A percentile compares a stretch with the other conserved stretches of the same genome.
These are phyloP conservation scores for Mallotus villosus DNA, from an alignment of 2,797 vertebrate genomes.

Conservation along the genomic window DNA sequence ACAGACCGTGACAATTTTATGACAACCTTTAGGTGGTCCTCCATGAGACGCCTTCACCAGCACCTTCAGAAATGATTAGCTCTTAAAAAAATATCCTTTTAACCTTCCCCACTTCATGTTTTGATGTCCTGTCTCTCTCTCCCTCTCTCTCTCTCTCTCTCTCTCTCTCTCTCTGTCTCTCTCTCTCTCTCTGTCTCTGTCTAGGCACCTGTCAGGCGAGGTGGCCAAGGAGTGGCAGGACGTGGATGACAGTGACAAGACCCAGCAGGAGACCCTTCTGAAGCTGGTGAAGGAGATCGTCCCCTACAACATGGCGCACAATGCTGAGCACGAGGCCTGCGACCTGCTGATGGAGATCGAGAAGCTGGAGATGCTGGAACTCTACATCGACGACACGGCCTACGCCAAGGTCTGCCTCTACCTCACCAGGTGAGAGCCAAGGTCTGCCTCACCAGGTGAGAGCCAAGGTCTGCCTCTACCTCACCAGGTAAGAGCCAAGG, in stretches of 20 bases:
- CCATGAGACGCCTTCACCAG: too few relatives aligned
- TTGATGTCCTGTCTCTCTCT: background rate
- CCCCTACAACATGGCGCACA: slow-evolving; percentile 98
- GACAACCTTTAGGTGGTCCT: too few relatives aligned
- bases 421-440: slow-evolving; percentile 91
- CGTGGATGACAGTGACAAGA: slow-evolving; percentile 91
- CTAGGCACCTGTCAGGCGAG: slow-evolving; percentile 92
- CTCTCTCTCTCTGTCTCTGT: background rate
- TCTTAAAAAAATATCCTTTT: too few relatives aligned
- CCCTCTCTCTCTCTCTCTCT: background rate
- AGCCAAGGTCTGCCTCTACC: slow-evolving; percentile 82
- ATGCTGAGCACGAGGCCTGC: slow-evolving; percentile 96
- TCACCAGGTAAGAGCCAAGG: slow-evolving; percentile 57
- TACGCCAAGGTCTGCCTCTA: slow-evolving; percentile 98
- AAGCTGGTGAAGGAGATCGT: slow-evolving; percentile 95
- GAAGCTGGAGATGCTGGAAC: slow-evolving; percentile 93
- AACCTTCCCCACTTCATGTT: too few relatives aligned
- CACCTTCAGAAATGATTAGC: too few relatives aligned
- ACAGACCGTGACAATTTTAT: too few relatives aligned
- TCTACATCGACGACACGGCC: slow-evolving; percentile 94
- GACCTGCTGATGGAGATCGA: slow-evolving; percentile 99
- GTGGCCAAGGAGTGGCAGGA: slow-evolving; percentile 99
- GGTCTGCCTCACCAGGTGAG: slow-evolving; percentile 97
- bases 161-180: background rate
- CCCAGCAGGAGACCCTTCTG: slow-evolving; percentile 89